Conservation (phyloP, 2,797 vertebrate genomes). For the Pterois miles region DNA sequence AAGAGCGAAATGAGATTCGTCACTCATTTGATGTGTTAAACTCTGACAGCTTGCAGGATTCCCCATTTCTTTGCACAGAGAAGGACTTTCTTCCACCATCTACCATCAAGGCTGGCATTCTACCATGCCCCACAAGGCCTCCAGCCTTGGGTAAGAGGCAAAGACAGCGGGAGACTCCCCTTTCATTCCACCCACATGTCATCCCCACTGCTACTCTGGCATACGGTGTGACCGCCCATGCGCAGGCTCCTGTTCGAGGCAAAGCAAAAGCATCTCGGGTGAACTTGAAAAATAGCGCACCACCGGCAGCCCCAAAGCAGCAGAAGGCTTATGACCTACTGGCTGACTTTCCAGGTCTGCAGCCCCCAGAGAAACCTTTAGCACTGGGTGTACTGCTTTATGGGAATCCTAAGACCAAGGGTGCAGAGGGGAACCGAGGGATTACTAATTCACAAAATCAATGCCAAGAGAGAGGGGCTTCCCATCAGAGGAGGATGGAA, state of each 20-base stretch:
- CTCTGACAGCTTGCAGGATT: constrained; percentile 1
- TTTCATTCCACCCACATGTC: constrained; percentile 40
- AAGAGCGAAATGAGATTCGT: not conserved
- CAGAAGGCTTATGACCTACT: constrained; percentile 51
- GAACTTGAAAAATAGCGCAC: constrained; percentile 10
- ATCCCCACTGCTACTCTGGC: constrained; percentile 40
- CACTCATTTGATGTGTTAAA: not conserved
- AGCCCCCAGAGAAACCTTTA: constrained; percentile 26
- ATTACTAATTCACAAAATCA: not conserved
- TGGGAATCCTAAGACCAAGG: constrained; percentile 17
- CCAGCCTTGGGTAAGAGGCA: constrained; percentile 37
- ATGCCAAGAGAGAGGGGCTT: constrained; percentile 31
- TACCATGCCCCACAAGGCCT: constrained; percentile 28
- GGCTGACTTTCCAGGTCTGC: constrained; percentile 57
- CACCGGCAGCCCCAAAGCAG: constrained; percentile 1
- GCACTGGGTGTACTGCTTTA: not conserved
- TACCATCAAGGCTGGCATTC: constrained; percentile 60
- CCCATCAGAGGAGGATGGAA: constrained; percentile 42
- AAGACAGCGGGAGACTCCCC: constrained; percentile 45
- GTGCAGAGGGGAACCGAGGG: constrained; percentile 4
- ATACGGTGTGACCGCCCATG: not conserved
- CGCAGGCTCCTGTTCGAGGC: constrained; percentile 33
- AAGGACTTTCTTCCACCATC: constrained; percentile 30
- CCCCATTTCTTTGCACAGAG: not conserved
- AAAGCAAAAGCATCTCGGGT: constrained; percentile 33